Percentiles rank a stretch among this genome's conserved stretches.
phyloP scores from a whole-genome alignment of 2,797 vertebrate genomes.

The Onychomys arenicola region DNA sequence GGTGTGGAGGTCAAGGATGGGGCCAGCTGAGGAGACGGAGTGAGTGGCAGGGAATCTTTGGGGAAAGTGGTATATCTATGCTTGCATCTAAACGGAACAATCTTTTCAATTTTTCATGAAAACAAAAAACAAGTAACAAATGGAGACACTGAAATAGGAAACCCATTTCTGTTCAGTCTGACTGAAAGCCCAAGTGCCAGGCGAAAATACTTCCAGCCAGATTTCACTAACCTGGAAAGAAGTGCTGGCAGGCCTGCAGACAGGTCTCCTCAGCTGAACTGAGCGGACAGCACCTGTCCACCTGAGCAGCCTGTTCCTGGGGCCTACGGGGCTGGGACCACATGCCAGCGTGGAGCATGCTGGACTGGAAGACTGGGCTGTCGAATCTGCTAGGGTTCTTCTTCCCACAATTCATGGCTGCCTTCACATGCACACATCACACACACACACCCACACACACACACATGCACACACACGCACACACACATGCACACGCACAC shows the following conservation, averaged over 20 bases:
- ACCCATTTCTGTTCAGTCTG: constrained; percentile 36
- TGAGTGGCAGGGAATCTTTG: not conserved
- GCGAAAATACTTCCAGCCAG: not conserved
- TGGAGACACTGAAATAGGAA: constrained; percentile 52
- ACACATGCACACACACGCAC: no score
- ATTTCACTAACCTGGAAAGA: constrained; percentile 14
- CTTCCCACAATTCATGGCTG: not conserved
- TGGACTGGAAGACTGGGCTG: not conserved
- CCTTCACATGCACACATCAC: not conserved
- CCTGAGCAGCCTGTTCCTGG: no score
- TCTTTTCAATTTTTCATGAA: constrained; percentile 72
- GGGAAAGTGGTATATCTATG: not conserved
- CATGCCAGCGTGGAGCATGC: no score
- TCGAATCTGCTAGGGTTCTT: not conserved
- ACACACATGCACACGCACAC: no score
- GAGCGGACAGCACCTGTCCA: rapidly evolving
- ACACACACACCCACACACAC: not conserved
- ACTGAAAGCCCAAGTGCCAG: constrained; percentile 20
- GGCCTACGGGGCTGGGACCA: not conserved
- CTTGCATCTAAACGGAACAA: constrained; percentile 55
- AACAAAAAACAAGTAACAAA: constrained; percentile 63
- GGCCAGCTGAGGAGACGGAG: not conserved
- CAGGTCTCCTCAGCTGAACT: not conserved
- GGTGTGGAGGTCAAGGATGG: not conserved
- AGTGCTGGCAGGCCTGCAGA: rapidly evolving